Conservation (phyloP, 1,140 invertebrate genomes). For the Coelopa frigida region DNA sequence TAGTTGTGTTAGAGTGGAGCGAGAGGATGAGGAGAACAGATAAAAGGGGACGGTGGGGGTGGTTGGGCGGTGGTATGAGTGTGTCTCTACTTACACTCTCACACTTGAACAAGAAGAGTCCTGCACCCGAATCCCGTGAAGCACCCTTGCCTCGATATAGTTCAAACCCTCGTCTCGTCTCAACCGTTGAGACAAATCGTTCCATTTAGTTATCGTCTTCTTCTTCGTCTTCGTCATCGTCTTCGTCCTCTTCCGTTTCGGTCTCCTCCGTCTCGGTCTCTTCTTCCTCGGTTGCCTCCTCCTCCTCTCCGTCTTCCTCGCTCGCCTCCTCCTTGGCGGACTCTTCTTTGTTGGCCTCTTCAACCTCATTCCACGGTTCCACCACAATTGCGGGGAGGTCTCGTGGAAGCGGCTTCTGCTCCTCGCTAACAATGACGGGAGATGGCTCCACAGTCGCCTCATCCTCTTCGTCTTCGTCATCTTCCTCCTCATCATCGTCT, state of each 20-base stretch:
- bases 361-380: slow-evolving; percentile 1
- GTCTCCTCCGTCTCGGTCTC: slow-evolving; percentile 10
- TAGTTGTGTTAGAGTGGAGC: too few relatives aligned
- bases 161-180: too few relatives aligned
- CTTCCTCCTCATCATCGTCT: slow-evolving; percentile 6
- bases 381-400: too few relatives aligned
- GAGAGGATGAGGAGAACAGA: too few relatives aligned
- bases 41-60: too few relatives aligned
- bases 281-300: neutral
- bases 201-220: slow-evolving; percentile 10
- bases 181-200: neutral
- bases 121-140: too few relatives aligned
- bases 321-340: neutral
- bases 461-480: neutral
- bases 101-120: too few relatives aligned
- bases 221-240: slow-evolving; percentile 21
- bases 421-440: neutral
- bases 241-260: slow-evolving; percentile 22
- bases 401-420: neutral
- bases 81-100: too few relatives aligned
- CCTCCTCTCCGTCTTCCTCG: neutral
- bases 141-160: too few relatives aligned
- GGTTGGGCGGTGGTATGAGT: too few relatives aligned
- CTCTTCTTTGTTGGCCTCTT: neutral
- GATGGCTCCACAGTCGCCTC: slow-evolving; percentile 12